These are phyloP conservation scores for Melanotus villosus DNA, from an alignment of 2,888 invertebrate species.

Conservation along the genomic window DNA sequence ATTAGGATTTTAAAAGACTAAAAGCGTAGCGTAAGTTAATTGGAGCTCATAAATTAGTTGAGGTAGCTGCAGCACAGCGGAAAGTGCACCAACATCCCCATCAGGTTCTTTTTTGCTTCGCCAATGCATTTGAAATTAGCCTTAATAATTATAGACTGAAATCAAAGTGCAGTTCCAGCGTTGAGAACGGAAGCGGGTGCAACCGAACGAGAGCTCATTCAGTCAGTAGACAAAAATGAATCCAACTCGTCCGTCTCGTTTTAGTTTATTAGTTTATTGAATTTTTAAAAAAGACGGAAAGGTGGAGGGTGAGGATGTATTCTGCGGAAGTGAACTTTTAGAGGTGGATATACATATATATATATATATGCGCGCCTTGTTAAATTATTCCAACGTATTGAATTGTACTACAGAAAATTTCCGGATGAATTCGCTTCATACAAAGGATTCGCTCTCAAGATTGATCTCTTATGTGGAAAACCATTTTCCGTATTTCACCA, in stretches of 20 bases:
- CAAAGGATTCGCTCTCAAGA: conserved; percentile 52
- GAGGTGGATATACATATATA: conserved; percentile 29
- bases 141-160: conserved; percentile 37
- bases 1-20: conserved; percentile 26
- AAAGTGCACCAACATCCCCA: conserved; percentile 22
- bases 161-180: conserved; percentile 40
- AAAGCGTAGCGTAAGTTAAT: conserved; percentile 34
- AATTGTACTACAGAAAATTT: conserved; percentile 57
- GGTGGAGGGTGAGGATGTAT: conserved; percentile 26
- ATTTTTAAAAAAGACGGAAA: conserved; percentile 41
- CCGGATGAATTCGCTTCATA: conserved; percentile 52
- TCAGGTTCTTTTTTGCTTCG: conserved; percentile 24
- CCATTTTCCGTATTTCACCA: conserved; percentile 46
- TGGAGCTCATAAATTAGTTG: conserved; percentile 32
- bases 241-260: conserved; percentile 19
- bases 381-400: conserved; percentile 61
- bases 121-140: conserved; percentile 36
- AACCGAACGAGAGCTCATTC: background rate
- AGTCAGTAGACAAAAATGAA: conserved; percentile 24
- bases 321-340: conserved; percentile 36
- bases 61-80: conserved; percentile 25
- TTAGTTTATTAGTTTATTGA: conserved; percentile 38
- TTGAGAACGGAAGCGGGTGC: conserved; percentile 21
- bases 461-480: conserved; percentile 53
- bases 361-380: conserved; percentile 54